Evolutionary conservation across 2,888 invertebrate species (phyloP), one percentile per base, ranked within the genome.

Genomic region (Tortrix viridana): DNA sequence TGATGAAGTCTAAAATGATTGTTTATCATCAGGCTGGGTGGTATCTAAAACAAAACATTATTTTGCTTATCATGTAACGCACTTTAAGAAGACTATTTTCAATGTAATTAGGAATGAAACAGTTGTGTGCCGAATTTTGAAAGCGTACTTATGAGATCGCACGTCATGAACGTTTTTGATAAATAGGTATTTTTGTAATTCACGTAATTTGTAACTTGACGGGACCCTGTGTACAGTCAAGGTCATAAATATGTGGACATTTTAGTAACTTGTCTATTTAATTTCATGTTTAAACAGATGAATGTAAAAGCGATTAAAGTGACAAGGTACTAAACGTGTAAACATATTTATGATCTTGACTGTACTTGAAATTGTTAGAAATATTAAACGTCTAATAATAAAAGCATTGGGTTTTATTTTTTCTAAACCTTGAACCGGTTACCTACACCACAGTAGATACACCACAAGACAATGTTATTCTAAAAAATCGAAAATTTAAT

Each of bases 221-320:
- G 87, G 86, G 87, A 86, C 86, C 86, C 86, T 81, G 71, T 80
- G 76, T 69, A n/a, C n/a, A n/a, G n/a, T n/a, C n/a, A n/a, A n/a
- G n/a, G n/a, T n/a, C n/a, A n/a, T n/a, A n/a, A n/a, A n/a, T n/a
- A n/a, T n/a, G n/a, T n/a, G n/a, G n/a, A n/a, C n/a, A n/a, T n/a
- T n/a, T n/a, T n/a, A n/a, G n/a, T n/a, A n/a, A n/a, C n/a, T n/a
- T n/a, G n/a, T n/a, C n/a, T n/a, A n/a, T n/a, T n/a, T n/a, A n/a
- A n/a, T n/a, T n/a, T n/a, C n/a, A n/a, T n/a, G n/a, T n/a, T n/a
- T n/a, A n/a, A n/a, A n/a, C n/a, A n/a, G n/a, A n/a, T n/a, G n/a
- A n/a, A n/a, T n/a, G n/a, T n/a, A n/a, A n/a, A n/a, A n/a, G n/a
- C n/a, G n/a, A n/a, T n/a, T n/a, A n/a, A n/a, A n/a, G n/a, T n/a